Base-by-base conservation (phyloP, 2,888 invertebrate genomes). In the Pristionchus entomophagus region DNA sequence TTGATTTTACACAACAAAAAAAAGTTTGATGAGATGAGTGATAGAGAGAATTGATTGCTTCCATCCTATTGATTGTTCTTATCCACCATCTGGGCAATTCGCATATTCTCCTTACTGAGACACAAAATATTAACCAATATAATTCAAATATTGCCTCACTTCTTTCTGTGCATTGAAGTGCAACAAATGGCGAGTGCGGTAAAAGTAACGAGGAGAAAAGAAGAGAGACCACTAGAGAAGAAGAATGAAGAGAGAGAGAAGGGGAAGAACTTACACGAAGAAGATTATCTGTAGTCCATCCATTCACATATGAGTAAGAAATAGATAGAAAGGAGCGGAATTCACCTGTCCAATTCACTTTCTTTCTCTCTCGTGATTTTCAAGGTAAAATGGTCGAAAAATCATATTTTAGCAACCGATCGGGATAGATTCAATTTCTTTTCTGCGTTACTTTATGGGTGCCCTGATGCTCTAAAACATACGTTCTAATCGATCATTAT, bases 201-300 rank as follows among this genome's bases (percentile, higher is more conserved):
- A 32, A 62, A 32, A 32, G 62, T 32, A 8, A 62, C 62, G 32
- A 62, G 62, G 62, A 62, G n/a, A 19, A 62, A 32, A 17, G 32
- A 32, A 62, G 62, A 62, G 19, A 62, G 62, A 32, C 62, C 62
- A 32, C 62, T 62, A 32, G 10, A 62, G 1, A 32, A 32, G 32
- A 32, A 62, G 32, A 62, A 32, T 32, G 62, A 62, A 62, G 29
- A 29, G 62, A 62, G 14, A 26, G 26, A 32, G 10, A 14, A 12
- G 12, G 4, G 14, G 62, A 32, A 12, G 14, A 12, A 32, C 62
- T 62, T 17, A 62, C 62, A 32, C 62, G 14, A 69, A 38, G 69
- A 69, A 38, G 12, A 69, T 17, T 2, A 69, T 69, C 35, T 69
- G 69, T 19, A 69, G n/a, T 38, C 69, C 69, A 69, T 69, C 69